A percentile compares a stretch with the other conserved stretches of the same genome.
Evolutionary conservation across 1,140 invertebrate genomes (phyloP).

Genomic region (Saccostrea cuccullata): DNA sequence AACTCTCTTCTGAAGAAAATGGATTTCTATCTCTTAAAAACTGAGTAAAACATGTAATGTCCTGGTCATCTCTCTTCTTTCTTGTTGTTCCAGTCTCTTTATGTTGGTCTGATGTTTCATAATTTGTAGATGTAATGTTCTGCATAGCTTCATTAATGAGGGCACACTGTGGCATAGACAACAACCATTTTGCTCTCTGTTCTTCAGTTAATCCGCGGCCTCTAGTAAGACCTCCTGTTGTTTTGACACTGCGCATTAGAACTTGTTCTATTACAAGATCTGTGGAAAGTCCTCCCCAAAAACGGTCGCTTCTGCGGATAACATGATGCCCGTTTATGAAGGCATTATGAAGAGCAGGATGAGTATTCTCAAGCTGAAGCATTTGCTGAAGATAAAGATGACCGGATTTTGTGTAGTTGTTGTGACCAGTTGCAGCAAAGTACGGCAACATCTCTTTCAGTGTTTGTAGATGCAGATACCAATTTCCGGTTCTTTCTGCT

Average conservation of each 20-base stretch:
- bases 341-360: slow-evolving; percentile 61
- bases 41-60: slow-evolving; percentile 45
- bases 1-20: slow-evolving; percentile 39
- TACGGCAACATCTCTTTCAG: slow-evolving; percentile 76
- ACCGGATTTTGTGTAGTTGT: slow-evolving; percentile 63
- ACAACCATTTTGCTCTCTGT: slow-evolving; percentile 9
- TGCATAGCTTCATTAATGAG: slow-evolving; percentile 59
- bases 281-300: slow-evolving; percentile 22
- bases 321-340: slow-evolving; percentile 54
- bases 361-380: slow-evolving; percentile 62
- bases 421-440: slow-evolving; percentile 73
- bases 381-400: slow-evolving; percentile 79
- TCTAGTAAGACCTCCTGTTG: slow-evolving; percentile 5
- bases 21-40: slow-evolving; percentile 47
- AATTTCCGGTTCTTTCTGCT: slow-evolving; percentile 65
- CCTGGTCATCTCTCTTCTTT: slow-evolving; percentile 47
- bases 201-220: background rate
- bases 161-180: slow-evolving; percentile 54
- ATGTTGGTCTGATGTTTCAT: slow-evolving; percentile 57
- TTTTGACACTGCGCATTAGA: background rate
- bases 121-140: slow-evolving; percentile 46
- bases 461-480: slow-evolving; percentile 55
- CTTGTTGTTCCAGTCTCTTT: slow-evolving; percentile 48
- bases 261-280: slow-evolving; percentile 37
- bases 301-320: slow-evolving; percentile 45